Base-by-base conservation (phyloP, 2,113 vertebrate species). In the Chunga burmeisteri region DNA sequence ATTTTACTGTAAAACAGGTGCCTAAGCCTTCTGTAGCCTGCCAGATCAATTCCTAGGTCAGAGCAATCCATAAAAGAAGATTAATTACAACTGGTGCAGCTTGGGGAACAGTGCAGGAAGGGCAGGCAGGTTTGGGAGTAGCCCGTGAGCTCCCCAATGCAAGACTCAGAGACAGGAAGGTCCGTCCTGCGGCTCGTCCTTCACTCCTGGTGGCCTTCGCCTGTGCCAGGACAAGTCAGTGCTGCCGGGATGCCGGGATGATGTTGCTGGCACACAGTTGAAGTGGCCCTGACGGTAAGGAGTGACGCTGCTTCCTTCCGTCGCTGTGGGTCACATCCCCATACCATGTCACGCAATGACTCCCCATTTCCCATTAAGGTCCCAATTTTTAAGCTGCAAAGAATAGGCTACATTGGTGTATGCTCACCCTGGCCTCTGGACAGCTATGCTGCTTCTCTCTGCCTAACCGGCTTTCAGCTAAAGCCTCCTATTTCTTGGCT, bases 271-370 rank as follows among this genome's bases (percentile, higher is more conserved):
- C 75, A 53, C 22, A 7, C 15, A 47, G 74, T 29, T 1, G 1
- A 21, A 3, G 5, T 47, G 47, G 65, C 63, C 46, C n/a, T 86
- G 71, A 23, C 0, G 2, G 18, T 23, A 6, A 81, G 32, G 18
- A 49, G 10, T 23, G 29, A 87, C n/a, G 29, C 9, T 79, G 19
- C 23, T 79, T 94, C 94, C 65, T 91, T 70, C 34, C 46, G 59
- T 78, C 11, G 0, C 50, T 8, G 10, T 40, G 46, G 36, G 55
- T 91, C 92, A 78, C 29, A 46, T 67, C 40, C 30, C 42, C 16
- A 5, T 3, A 2, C 16, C 5, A 3, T 7, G 2, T 53, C 84
- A 93, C 9, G n/a, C 0, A 0, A 8, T 63, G 68, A 55, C 0
- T 2, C 9, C 12, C 15, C 16, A 23, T 89, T 93, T 97, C 46